phyloP scores from a whole-genome alignment of 1,140 invertebrate species.

The Megathymus violae region DNA sequence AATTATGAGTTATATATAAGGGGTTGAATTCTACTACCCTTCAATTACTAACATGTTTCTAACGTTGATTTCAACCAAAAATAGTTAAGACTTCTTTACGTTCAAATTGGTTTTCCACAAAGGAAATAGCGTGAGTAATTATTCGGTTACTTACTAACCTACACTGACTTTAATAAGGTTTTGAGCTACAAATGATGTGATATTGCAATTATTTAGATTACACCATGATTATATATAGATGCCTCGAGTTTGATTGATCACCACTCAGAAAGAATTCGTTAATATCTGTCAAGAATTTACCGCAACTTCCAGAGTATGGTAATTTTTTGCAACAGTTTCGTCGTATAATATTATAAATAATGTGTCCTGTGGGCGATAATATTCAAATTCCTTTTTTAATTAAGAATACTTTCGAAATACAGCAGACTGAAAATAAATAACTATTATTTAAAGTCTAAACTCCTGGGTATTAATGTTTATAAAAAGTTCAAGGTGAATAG shows the following conservation, averaged over 20 bases:
- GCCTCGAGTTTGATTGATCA: constrained; percentile 66
- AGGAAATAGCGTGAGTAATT: constrained; percentile 33
- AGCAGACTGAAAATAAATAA: too few species aligned
- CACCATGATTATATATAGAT: too few species aligned
- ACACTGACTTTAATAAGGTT: background rate
- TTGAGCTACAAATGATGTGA: constrained; percentile 14
- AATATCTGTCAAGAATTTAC: constrained; percentile 63
- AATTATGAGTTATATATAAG: too few species aligned
- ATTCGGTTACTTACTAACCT: constrained; percentile 20
- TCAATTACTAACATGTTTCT: constrained; percentile 3
- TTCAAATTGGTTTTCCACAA: constrained; percentile 31
- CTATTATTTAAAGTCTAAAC: too few species aligned
- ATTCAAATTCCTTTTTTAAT: too few species aligned
- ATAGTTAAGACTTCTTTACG: constrained; percentile 18
- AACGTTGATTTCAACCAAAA: constrained; percentile 12
- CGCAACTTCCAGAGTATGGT: constrained; percentile 45
- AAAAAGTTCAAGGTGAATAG: too few species aligned
- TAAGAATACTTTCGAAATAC: too few species aligned
- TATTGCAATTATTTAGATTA: constrained; percentile 14
- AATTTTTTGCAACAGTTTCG: constrained; percentile 43
- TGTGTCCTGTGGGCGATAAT: too few species aligned
- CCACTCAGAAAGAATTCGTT: constrained; percentile 63
- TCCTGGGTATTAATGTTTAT: too few species aligned
- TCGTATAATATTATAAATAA: constrained; percentile 13
- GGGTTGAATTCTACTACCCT: too few species aligned